These are phyloP conservation scores for Peromyscus aztecus DNA, from an alignment of 2,797 vertebrate genomes.

Conservation along the genomic window DNA sequence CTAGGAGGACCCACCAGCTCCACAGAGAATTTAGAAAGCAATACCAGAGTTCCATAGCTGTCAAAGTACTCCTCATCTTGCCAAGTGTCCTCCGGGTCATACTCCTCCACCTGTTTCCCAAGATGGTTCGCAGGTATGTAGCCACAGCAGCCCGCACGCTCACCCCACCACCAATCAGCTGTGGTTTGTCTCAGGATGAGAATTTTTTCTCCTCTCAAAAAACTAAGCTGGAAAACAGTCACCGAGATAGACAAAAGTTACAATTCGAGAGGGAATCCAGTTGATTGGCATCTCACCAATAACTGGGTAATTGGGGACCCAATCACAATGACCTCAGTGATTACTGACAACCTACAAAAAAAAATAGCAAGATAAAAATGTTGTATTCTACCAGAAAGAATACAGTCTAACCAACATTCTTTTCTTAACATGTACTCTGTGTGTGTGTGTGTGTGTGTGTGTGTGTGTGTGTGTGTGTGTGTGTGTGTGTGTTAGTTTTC, in stretches of 20 bases:
- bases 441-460: not conserved
- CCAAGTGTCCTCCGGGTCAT: constrained; percentile 88
- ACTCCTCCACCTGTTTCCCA: constrained; percentile 69
- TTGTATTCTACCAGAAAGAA: not conserved
- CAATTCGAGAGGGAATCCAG: not conserved
- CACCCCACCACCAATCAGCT: constrained; percentile 92
- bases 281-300: not conserved
- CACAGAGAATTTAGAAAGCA: not conserved
- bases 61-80: constrained; percentile 92
- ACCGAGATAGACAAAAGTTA: not conserved
- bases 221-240: constrained; percentile 79
- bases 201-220: constrained; percentile 88
- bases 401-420: not conserved
- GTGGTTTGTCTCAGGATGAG: constrained; percentile 87
- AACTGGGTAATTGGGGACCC: not conserved
- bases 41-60: constrained; percentile 91
- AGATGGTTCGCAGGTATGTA: constrained; percentile 90
- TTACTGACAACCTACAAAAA: not conserved
- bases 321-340: not conserved
- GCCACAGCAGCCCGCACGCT: constrained; percentile 86
- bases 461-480: not conserved
- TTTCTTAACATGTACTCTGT: not conserved
- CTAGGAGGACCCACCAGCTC: not conserved
- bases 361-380: not conserved
- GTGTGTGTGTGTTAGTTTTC: not conserved